Evolutionary conservation across 2,888 invertebrate genomes (phyloP).

Genomic region (Gasteruption jaculator): DNA sequence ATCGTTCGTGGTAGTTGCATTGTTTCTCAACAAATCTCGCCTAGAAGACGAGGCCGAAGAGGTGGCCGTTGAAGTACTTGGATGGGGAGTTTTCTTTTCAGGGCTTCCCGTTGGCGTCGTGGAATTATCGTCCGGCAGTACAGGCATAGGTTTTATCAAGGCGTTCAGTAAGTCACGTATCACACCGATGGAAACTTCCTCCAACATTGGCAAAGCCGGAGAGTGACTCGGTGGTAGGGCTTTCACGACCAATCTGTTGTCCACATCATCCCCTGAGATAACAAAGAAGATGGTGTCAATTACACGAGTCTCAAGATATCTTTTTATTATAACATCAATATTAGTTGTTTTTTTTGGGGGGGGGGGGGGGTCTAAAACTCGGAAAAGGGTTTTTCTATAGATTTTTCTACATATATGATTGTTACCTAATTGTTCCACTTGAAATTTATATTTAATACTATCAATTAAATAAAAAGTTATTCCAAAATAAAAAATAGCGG

Average conservation of each 20-base stretch:
- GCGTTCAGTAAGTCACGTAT: constrained; percentile 66
- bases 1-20: constrained; percentile 37
- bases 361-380: no score
- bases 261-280: constrained; percentile 54
- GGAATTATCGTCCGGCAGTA: constrained; percentile 38
- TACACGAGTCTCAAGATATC: no score
- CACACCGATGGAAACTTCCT: constrained; percentile 58
- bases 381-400: no score
- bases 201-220: constrained; percentile 54
- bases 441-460: no score
- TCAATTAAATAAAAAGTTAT: no score
- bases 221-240: constrained; percentile 59
- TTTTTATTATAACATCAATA: no score
- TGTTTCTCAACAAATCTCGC: constrained; percentile 36
- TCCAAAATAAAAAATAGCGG: no score
- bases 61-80: constrained; percentile 27
- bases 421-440: no score
- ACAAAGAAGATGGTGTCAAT: no score
- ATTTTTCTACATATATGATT: no score
- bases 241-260: constrained; percentile 62
- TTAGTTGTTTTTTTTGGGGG: no score
- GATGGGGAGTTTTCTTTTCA: constrained; percentile 38
- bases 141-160: constrained; percentile 57
- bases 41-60: constrained; percentile 29
- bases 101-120: constrained; percentile 34